phyloP scores from a whole-genome alignment of 2,113 vertebrate species.

The Cardinalis cardinalis region DNA sequence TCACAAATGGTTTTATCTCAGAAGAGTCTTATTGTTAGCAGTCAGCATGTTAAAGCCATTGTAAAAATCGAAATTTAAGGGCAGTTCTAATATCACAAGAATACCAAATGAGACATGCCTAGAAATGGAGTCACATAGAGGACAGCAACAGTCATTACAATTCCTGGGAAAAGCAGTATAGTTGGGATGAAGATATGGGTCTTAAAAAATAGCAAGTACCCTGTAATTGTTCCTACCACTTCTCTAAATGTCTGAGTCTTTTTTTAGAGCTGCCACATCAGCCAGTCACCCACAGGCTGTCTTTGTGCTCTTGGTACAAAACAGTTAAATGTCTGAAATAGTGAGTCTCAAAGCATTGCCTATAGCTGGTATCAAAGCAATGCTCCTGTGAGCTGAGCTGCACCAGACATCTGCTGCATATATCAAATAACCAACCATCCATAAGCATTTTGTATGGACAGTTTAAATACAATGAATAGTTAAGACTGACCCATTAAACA shows the following conservation, averaged over 20 bases:
- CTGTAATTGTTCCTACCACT: background rate
- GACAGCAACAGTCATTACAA: background rate
- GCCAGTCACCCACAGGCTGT: background rate
- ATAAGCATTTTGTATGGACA: slow-evolving; percentile 18
- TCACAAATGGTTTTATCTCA: background rate
- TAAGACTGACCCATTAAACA: slow-evolving; percentile 41
- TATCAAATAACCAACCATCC: slow-evolving; percentile 30
- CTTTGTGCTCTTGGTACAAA: background rate
- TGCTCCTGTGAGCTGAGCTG: background rate
- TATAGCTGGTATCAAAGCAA: background rate
- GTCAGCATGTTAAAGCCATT: background rate
- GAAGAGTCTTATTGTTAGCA: background rate
- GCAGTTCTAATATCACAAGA: background rate
- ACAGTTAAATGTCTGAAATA: background rate
- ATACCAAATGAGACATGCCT: background rate
- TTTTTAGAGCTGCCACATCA: background rate
- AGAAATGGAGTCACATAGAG: background rate
- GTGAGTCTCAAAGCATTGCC: background rate
- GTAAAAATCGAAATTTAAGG: background rate
- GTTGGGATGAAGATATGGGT: background rate
- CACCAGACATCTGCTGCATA: slow-evolving; percentile 5
- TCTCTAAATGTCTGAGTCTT: background rate
- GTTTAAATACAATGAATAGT: slow-evolving; percentile 31
- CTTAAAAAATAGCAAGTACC: background rate
- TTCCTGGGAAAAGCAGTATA: background rate